Evolutionary conservation across 2,113 vertebrate genomes (phyloP).

Genomic region (Rostratula benghalensis): DNA sequence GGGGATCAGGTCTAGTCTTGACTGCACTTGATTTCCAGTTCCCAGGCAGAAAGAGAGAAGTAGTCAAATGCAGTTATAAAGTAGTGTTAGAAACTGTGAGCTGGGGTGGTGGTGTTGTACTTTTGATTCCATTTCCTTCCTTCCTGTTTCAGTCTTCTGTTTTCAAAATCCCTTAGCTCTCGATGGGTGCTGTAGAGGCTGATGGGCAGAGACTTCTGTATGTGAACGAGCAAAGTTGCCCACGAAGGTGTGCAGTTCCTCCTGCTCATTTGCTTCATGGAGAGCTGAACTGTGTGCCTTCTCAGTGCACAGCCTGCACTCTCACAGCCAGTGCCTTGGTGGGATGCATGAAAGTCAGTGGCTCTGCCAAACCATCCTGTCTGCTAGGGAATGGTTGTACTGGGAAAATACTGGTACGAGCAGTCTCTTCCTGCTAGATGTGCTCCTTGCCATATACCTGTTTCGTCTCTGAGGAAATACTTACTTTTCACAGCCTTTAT

Average conservation of each 20-base stretch:
- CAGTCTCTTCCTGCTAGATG: neutral
- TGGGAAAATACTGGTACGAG: neutral
- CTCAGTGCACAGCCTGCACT: neutral
- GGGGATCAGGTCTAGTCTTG: neutral
- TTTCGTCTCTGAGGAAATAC: neutral
- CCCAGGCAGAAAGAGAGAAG: neutral
- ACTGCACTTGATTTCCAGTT: neutral
- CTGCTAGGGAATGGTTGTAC: neutral
- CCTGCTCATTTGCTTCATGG: accelerated
- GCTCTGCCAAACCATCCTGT: neutral
- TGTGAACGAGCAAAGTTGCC: neutral
- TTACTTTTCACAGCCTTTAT: neutral
- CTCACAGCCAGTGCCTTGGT: neutral
- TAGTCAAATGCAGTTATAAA: neutral
- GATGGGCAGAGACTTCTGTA: neutral
- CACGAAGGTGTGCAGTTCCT: neutral
- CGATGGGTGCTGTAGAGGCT: neutral
- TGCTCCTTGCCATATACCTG: neutral
- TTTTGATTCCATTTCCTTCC: neutral
- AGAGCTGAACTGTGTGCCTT: neutral
- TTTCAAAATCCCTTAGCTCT: neutral
- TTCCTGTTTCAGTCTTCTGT: neutral
- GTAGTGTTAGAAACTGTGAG: neutral
- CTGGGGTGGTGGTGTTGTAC: neutral
- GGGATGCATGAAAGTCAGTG: neutral